Base-by-base conservation (phyloP, 2,888 invertebrate species). In the Eupelmus urozonus region DNA sequence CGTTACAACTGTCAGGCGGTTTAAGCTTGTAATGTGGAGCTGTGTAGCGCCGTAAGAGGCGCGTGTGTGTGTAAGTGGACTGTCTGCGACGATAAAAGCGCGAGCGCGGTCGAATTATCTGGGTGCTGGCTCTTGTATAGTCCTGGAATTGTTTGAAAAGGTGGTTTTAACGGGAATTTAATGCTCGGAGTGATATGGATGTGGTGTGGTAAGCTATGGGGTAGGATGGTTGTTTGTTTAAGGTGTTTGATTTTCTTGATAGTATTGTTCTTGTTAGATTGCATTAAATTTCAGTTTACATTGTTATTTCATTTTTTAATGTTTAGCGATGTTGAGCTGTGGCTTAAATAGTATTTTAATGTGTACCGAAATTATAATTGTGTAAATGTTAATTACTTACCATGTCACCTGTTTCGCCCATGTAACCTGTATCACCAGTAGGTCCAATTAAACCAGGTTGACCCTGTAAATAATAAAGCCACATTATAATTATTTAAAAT, bases 371-470 rank as follows among this genome's bases (percentile, higher is more conserved):
- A n/a, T n/a, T n/a, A n/a, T n/a, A n/a, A n/a, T n/a, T n/a, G n/a
- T n/a, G n/a, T n/a, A 13, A 20, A 51, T 18, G 13, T 49, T 49
- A n/a, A 4, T 23, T 63, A 87, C 86, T 86, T 82, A 90, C 90
- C 65, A 83, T 78, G 42, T 88, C 87, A 51, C 90, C 90, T 0
- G 85, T 84, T 13, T 87, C 87, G 69, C 88, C 89, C 40, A 85
- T 84, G 67, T 85, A 84, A n/a, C 90, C 90, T 53, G 80, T 80
- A 16, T 87, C 86, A 18, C 91, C 90, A 3, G 81, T 70, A 42
- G 86, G 82, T 16, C 91, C 91, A n/a, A 65, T 60, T 18, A 81
- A 79, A 69, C 90, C 90, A 42, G 78, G 81, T 40, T 75, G 82
- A 42, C 89, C 89, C 88, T 89, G 74, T 55, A 79, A 66, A 80